phyloP scores from a whole-genome alignment of 2,888 invertebrate species.

The Parnassius orleans region DNA sequence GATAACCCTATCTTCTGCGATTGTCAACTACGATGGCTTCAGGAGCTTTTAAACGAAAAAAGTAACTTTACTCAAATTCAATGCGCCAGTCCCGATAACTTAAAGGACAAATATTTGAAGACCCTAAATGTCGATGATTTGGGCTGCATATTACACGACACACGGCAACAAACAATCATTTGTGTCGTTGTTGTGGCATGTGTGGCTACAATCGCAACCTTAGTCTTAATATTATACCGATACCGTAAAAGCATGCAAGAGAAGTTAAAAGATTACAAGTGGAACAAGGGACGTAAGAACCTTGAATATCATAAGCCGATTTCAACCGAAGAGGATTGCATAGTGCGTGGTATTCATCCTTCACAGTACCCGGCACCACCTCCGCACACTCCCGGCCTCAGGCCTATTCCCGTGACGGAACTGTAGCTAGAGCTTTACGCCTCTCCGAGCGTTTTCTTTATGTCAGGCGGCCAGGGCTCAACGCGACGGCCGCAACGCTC shows the following conservation, averaged over 20 bases:
- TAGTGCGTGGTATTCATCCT: slow-evolving; percentile 84
- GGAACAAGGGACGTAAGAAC: slow-evolving; percentile 90
- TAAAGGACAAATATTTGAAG: slow-evolving; percentile 85
- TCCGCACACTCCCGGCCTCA: slow-evolving; percentile 73
- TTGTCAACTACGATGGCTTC: slow-evolving; percentile 90
- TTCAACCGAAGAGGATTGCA: slow-evolving; percentile 91
- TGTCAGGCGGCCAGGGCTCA: slow-evolving; percentile 82
- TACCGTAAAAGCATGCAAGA: slow-evolving; percentile 91
- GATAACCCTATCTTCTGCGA: slow-evolving; percentile 92
- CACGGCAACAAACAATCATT: slow-evolving; percentile 89
- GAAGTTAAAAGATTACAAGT: slow-evolving; percentile 90
- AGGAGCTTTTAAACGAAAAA: slow-evolving; percentile 84
- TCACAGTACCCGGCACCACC: slow-evolving; percentile 77
- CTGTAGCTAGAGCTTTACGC: slow-evolving; percentile 98
- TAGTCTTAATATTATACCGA: slow-evolving; percentile 88
- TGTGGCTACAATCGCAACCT: slow-evolving; percentile 85
- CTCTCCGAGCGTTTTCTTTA: slow-evolving; percentile 90
- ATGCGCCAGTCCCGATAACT: slow-evolving; percentile 86
- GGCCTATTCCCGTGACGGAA: slow-evolving; percentile 93
- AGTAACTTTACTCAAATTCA: slow-evolving; percentile 86
- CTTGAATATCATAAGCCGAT: slow-evolving; percentile 95
- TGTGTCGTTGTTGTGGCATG: slow-evolving; percentile 88
- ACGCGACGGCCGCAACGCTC: slow-evolving; percentile 74
- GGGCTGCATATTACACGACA: slow-evolving; percentile 90
- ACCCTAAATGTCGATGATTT: slow-evolving; percentile 87